phyloP scores from a whole-genome alignment of 53 echinoderm and acorn worm genomes.

The Antedon mediterranea region DNA sequence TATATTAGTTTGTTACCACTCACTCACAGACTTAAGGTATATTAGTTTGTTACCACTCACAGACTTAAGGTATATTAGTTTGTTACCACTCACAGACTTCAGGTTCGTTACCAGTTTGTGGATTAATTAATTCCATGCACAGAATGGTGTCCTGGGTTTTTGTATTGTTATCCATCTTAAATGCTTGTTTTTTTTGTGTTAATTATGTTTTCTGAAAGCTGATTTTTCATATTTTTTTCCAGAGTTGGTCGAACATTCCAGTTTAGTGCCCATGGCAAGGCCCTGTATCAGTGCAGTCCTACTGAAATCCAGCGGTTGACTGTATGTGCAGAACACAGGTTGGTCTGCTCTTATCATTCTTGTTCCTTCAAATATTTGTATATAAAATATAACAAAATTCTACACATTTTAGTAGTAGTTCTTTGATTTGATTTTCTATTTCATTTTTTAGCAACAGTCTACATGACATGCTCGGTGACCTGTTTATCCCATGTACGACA shows the following conservation, averaged over 20 bases:
- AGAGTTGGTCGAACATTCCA: slow-evolving; percentile 98
- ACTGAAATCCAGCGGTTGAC: slow-evolving; percentile 91
- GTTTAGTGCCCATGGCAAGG: slow-evolving; percentile 88
- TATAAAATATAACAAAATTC: too few species aligned
- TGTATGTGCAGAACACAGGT: slow-evolving; percentile 89
- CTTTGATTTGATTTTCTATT: neutral
- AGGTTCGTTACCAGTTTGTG: too few species aligned
- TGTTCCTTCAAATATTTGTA: too few species aligned
- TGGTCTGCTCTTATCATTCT: neutral
- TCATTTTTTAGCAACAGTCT: slow-evolving; percentile 58
- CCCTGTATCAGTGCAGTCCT: slow-evolving; percentile 85
- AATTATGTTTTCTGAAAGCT: neutral
- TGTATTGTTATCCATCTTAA: too few species aligned
- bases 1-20: neutral
- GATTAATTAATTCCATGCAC: too few species aligned
- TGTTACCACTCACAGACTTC: too few species aligned
- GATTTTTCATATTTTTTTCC: neutral
- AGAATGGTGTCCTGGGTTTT: too few species aligned
- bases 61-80: too few species aligned
- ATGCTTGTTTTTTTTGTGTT: too few species aligned
- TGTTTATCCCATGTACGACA: slow-evolving; percentile 93
- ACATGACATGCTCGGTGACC: slow-evolving; percentile 86
- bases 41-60: too few species aligned
- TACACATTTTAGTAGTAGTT: too few species aligned
- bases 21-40: neutral